Evolutionary conservation across 2,888 invertebrate species (phyloP).

Genomic region (Ischnus inquisitorius): DNA sequence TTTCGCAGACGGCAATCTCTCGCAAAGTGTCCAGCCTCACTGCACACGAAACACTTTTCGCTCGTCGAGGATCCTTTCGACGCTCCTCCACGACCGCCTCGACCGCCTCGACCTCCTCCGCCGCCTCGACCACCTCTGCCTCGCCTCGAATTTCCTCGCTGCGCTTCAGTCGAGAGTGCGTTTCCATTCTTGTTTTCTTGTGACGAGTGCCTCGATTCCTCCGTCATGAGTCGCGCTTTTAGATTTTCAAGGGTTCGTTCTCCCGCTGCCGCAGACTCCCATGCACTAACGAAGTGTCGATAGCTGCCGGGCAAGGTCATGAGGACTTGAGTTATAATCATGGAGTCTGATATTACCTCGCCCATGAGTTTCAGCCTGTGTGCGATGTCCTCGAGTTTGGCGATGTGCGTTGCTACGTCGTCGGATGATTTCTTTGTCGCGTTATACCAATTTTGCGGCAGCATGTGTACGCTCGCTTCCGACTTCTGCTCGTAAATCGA

Average conservation of each 20-base stretch:
- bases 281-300: conserved; percentile 72
- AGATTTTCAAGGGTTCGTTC: conserved; percentile 64
- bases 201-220: not conserved
- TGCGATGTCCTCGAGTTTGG: conserved; percentile 70
- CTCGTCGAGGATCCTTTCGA: not conserved
- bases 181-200: not conserved
- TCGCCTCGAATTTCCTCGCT: not conserved
- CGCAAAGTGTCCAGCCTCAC: not conserved
- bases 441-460: conserved; percentile 70
- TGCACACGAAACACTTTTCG: not conserved
- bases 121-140: too few species aligned
- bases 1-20: conserved; percentile 6
- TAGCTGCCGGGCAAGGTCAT: conserved; percentile 68
- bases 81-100: too few species aligned
- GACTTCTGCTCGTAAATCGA: conserved; percentile 75
- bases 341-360: conserved; percentile 66
- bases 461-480: conserved; percentile 71
- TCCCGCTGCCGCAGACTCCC: conserved; percentile 62
- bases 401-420: conserved; percentile 69
- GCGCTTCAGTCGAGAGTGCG: not conserved
- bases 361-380: conserved; percentile 61
- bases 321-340: conserved; percentile 72
- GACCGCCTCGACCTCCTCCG: too few species aligned
- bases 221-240: conserved; percentile 52
- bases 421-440: conserved; percentile 58